A percentile compares a stretch with the other conserved stretches of the same genome.
Conservation (phyloP, 2,888 invertebrate genomes). For the Lycocerus yunnanus region DNA sequence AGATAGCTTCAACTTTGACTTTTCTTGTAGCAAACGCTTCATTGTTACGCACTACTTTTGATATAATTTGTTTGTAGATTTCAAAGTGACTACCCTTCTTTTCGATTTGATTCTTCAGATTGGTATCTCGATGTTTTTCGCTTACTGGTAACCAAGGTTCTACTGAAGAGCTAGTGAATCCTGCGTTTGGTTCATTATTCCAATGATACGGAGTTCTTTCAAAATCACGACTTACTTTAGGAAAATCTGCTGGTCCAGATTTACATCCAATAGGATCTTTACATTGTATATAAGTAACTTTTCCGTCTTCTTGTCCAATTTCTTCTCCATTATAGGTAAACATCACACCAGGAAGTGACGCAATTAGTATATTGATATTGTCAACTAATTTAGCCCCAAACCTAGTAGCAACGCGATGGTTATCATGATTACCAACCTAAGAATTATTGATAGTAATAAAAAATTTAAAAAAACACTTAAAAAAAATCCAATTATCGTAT, state of each 20-base stretch:
- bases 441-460: no score
- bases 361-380: constrained; percentile 81
- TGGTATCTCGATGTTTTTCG: constrained; percentile 62
- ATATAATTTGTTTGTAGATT: constrained; percentile 62
- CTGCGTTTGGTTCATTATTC: constrained; percentile 65
- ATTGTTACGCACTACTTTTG: constrained; percentile 59
- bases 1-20: constrained; percentile 58
- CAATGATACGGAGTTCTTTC: constrained; percentile 83
- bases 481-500: no score
- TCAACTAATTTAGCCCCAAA: constrained; percentile 71
- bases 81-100: constrained; percentile 61
- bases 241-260: constrained; percentile 64
- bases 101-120: constrained; percentile 55
- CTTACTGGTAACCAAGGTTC: constrained; percentile 75
- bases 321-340: constrained; percentile 89
- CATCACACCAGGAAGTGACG: constrained; percentile 82
- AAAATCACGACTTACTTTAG: constrained; percentile 68
- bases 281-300: constrained; percentile 58
- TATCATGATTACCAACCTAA: constrained; percentile 78
- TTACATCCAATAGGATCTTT: constrained; percentile 63
- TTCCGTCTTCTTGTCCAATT: constrained; percentile 70
- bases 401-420: constrained; percentile 69
- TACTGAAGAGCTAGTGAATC: constrained; percentile 50
- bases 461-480: no score
- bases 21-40: constrained; percentile 60